Percentiles rank a stretch among this genome's conserved stretches.
Evolutionary conservation across 2,888 invertebrate species (phyloP).

Genomic region (Sarcophaga subvicina): DNA sequence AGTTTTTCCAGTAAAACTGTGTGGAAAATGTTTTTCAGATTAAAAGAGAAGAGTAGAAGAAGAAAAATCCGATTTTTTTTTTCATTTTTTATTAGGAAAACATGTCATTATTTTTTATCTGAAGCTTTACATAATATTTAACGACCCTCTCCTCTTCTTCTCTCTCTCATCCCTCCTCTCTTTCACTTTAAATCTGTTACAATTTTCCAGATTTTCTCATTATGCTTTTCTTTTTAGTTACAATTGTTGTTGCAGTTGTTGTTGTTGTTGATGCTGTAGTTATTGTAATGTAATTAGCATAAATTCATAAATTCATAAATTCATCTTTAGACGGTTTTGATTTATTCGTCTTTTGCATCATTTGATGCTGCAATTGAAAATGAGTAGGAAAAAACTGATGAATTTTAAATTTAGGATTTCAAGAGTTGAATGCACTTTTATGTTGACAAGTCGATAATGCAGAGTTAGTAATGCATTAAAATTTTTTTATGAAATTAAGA

Average conservation of each 20-base stretch:
- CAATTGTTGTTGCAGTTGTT: background rate
- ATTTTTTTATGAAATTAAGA: too few species aligned
- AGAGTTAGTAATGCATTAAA: background rate
- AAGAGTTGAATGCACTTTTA: background rate
- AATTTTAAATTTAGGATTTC: background rate
- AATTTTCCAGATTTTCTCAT: background rate
- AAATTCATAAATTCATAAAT: conserved; percentile 33
- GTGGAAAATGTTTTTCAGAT: background rate
- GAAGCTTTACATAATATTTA: background rate
- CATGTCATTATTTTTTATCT: background rate
- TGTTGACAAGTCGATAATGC: background rate
- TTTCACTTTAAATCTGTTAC: background rate
- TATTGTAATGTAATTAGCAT: conserved; percentile 15
- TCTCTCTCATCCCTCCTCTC: too few species aligned
- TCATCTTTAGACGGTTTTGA: background rate
- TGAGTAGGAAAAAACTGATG: background rate
- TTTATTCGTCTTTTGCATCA: background rate
- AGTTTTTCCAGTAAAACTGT: background rate
- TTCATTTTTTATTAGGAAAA: background rate
- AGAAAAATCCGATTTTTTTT: too few species aligned
- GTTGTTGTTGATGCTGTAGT: background rate
- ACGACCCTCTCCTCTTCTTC: too few species aligned
- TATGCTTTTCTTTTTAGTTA: background rate
- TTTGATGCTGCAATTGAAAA: background rate
- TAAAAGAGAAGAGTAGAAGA: too few species aligned